A percentile compares a stretch with the other conserved stretches of the same genome.
Evolutionary conservation across 2,797 vertebrate genomes (phyloP).

Genomic region (Spheniscus humboldti): DNA sequence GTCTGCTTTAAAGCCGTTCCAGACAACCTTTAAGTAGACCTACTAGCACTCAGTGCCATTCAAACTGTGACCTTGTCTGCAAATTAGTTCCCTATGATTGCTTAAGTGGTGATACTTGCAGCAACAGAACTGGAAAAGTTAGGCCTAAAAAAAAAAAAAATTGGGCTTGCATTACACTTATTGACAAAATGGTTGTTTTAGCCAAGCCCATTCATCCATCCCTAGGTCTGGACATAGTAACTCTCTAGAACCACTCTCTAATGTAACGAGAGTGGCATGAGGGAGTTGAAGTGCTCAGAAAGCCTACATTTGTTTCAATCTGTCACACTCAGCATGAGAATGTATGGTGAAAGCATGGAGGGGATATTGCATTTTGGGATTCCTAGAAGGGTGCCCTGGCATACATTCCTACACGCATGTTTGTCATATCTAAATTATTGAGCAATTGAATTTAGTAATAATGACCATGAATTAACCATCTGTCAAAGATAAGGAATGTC

Average conservation of each 20-base stretch:
- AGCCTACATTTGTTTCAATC: neutral
- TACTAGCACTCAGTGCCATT: neutral
- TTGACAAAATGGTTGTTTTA: neutral
- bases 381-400: slow-evolving; percentile 40
- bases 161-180: neutral
- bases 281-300: neutral
- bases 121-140: neutral
- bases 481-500: slow-evolving; percentile 51
- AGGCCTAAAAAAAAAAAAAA: neutral
- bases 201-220: neutral
- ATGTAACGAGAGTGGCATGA: neutral
- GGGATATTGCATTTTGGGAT: neutral
- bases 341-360: neutral
- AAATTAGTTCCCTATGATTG: neutral
- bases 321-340: neutral
- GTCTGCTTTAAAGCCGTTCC: neutral
- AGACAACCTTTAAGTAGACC: neutral
- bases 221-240: neutral
- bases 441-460: slow-evolving; percentile 58
- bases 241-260: neutral
- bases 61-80: neutral
- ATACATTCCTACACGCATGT: slow-evolving; percentile 31
- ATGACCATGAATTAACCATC: slow-evolving; percentile 57
- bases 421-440: slow-evolving; percentile 50
- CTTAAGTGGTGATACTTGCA: neutral